Evolutionary conservation across 2,797 vertebrate genomes (phyloP).

Genomic region (Sebastes iracundus): DNA sequence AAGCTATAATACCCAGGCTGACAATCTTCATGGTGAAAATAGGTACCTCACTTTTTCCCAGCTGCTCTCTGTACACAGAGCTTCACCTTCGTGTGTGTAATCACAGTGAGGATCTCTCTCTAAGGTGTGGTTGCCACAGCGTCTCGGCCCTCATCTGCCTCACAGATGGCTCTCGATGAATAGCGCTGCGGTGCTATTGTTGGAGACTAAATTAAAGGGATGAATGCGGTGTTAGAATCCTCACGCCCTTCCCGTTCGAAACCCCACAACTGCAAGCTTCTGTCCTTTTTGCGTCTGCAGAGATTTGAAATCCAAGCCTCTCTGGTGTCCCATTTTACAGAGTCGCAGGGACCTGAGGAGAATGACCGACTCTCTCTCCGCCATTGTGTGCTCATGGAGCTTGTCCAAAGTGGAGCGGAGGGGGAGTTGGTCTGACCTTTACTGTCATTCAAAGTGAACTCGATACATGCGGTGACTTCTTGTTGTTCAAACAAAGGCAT

Average conservation of each 20-base stretch:
- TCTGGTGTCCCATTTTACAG: conserved; percentile 60
- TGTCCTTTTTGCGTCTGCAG: conserved; percentile 46
- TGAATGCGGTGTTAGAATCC: conserved; percentile 47
- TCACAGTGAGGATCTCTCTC: conserved; percentile 10
- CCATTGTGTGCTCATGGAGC: conserved; percentile 60
- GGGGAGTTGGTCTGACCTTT: conserved; percentile 48
- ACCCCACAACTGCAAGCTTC: conserved; percentile 24
- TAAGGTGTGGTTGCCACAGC: conserved; percentile 39
- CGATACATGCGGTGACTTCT: conserved; percentile 28
- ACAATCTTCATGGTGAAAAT: not conserved
- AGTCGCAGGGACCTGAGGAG: conserved; percentile 41
- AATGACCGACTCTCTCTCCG: conserved; percentile 18
- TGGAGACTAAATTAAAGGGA: conserved; percentile 55
- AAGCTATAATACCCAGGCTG: not conserved
- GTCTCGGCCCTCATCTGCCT: conserved; percentile 18
- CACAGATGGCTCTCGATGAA: conserved; percentile 36
- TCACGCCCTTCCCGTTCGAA: conserved; percentile 40
- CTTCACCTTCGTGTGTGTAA: conserved; percentile 25
- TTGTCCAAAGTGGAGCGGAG: conserved; percentile 42
- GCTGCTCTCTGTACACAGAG: not conserved
- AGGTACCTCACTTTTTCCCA: not conserved
- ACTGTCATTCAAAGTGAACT: conserved; percentile 41
- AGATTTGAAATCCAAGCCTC: conserved; percentile 68
- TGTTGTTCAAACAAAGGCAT: conserved; percentile 34
- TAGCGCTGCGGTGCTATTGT: conserved; percentile 42